Base-by-base conservation (phyloP, 2,113 vertebrate species). In the Triplophysa tibetana region DNA sequence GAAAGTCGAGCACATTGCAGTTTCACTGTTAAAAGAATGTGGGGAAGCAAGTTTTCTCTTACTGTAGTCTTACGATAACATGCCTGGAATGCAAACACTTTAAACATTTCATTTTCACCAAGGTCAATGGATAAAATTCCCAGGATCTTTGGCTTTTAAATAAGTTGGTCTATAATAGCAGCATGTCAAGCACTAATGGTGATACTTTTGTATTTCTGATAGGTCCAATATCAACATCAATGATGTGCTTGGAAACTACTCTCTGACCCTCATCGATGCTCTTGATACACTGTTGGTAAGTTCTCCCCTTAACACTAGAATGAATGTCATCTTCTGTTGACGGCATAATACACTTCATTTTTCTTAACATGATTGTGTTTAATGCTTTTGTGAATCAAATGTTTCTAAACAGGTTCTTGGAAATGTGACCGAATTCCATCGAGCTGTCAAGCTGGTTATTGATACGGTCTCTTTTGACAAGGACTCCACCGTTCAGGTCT, bases 201-300 rank as follows among this genome's bases (percentile, higher is more conserved):
- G 17, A n/a, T 62, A 48, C 21, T 41, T 61, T 14, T 86, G 45
- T 56, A 83, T 80, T 81, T 85, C 54, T 93, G 91, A 70, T 91
- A 99, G 98, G 85, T 96, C 97, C 68, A 99, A 99, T 91, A 94
- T 99, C 90, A 99, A 99, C 91, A 99, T 99, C 88, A 99, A 99
- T 4, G 98, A 99, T 41, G 98, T 99, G 10, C 89, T 99, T 80
- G 98, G 98, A 21, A 99, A 99, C 89, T 99, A 99, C 82, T 99
- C 96, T 0, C 89, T 99, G 66, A 99, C 98, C 1, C 93, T 99
- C 56, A 96, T 99, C 7, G 98, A 99, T 70, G 94, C 95, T 0
- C 89, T 99, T 88, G 98, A 99, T 88, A 99, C 97, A 0, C 88
- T 99, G 21, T 92, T 96, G 90, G 98, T 99, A 93, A 96, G 95